Evolutionary conservation across 2,113 vertebrate genomes (phyloP).

Genomic region (Sorex araneus): DNA sequence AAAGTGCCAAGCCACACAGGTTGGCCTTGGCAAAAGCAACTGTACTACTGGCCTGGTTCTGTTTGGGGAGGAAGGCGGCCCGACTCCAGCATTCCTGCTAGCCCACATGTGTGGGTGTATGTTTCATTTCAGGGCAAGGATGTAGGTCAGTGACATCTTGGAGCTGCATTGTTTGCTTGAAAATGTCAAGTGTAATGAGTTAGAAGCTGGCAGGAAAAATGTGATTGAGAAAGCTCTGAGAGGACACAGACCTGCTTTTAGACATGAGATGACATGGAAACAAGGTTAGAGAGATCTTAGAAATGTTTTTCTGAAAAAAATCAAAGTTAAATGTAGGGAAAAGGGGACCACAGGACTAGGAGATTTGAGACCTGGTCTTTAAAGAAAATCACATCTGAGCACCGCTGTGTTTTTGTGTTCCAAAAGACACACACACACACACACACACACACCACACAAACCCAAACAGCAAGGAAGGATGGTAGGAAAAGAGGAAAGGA

Average conservation of each 20-base stretch:
- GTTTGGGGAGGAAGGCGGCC: neutral
- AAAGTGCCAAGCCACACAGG: constrained; percentile 22
- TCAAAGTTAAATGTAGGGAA: constrained; percentile 20
- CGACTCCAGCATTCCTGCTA: constrained; percentile 46
- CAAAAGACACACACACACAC: too few relatives aligned
- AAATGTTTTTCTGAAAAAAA: constrained; percentile 14
- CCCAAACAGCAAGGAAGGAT: too few relatives aligned
- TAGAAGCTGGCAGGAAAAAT: constrained; percentile 41
- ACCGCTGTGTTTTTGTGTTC: too few relatives aligned
- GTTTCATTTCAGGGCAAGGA: constrained; percentile 58
- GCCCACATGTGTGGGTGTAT: neutral
- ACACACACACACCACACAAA: too few relatives aligned
- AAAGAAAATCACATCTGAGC: neutral
- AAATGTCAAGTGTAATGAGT: constrained; percentile 73
- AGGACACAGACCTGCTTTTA: constrained; percentile 12
- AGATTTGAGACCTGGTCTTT: neutral
- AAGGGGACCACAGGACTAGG: neutral
- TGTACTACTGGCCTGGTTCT: constrained; percentile 41
- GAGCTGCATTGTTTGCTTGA: constrained; percentile 68
- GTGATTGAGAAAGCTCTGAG: constrained; percentile 2
- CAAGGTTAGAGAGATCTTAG: neutral
- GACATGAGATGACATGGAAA: constrained; percentile 10
- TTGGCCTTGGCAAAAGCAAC: constrained; percentile 48
- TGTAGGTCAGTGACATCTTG: constrained; percentile 70
- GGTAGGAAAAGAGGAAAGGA: too few relatives aligned